Evolutionary conservation across 2,797 vertebrate species (phyloP), one percentile per base, ranked within the genome.

Genomic region (Scolopax bukidnonensis): DNA sequence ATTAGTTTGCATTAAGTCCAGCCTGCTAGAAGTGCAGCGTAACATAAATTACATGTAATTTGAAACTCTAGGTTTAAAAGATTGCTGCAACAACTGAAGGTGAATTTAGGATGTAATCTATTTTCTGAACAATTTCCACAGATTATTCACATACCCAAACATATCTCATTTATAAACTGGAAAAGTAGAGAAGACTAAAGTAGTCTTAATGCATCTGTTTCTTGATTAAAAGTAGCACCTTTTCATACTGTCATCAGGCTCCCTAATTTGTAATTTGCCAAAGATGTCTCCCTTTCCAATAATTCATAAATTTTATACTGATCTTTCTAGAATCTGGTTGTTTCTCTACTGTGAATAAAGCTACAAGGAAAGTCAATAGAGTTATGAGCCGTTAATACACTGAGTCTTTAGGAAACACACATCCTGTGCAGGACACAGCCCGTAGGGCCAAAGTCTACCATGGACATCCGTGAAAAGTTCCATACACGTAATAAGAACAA

Each of bases 1-100:
- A 97, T 96, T 96, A 96, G 92, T 91, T 94, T 92, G 90, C 95
- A 93, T 93, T 93, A 96, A 91, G 95, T 93, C 93, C 95, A 95
- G 92, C 87, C 82, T 88, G 69, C 87, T 88, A 86, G 57, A 92
- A 94, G 92, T 50, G 89, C 90, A 91, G 84, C 11, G 1, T 78
- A 94, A 94, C 92, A 83, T 76, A 92, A 96, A 92, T 96, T 87
- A 95, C 68, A 12, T 7, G 75, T 85, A 87, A 95, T 97, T 95
- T 93, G 86, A 96, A 95, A 93, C 93, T 92, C 75, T 30, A 45
- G 33, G 67, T 89, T 95, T 95, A 95, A 88, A 87, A 96, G 81
- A 89, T 69, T 7, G n/a, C 81, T 94, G 85, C 89, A 96, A 77
- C 50, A 81, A 96, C 75, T 43, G 47, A 68, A 84, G 84, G 89